phyloP scores from a whole-genome alignment of 2,113 vertebrate species.

The Mustela nigripes region DNA sequence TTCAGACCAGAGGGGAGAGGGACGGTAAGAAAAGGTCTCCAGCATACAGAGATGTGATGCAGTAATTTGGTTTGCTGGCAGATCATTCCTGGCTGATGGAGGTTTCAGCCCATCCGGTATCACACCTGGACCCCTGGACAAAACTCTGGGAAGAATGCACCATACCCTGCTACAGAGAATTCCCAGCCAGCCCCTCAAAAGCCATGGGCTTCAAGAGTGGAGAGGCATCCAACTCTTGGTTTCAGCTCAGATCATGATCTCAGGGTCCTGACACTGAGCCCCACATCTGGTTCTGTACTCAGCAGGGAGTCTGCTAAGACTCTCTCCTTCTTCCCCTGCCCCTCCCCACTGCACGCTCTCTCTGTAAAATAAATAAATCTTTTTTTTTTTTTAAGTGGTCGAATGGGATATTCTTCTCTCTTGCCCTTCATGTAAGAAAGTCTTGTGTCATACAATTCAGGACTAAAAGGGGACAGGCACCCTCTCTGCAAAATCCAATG shows the following conservation, averaged over 20 bases:
- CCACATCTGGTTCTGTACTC: not conserved
- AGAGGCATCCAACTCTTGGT: not conserved
- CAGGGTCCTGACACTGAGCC: not conserved
- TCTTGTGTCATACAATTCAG: not conserved
- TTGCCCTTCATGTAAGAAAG: not conserved
- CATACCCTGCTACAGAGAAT: not conserved
- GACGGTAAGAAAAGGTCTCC: not conserved
- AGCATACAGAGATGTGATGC: not conserved
- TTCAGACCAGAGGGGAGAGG: not conserved
- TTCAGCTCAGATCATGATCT: not conserved
- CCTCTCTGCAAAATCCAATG: not conserved
- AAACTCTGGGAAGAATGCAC: not conserved
- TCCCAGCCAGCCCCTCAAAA: not conserved
- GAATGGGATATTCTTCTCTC: not conserved
- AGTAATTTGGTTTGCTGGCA: not conserved
- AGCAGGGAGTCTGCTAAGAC: not conserved
- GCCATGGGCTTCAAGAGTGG: not conserved
- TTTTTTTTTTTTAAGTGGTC: not conserved
- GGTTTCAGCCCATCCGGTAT: not conserved
- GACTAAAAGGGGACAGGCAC: not conserved
- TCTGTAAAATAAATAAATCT: not conserved
- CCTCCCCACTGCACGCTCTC: not conserved
- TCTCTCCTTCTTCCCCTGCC: not conserved
- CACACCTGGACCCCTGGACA: not conserved
- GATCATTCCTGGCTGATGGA: fast-evolving